phyloP scores from a whole-genome alignment of 1,140 invertebrate species.

The Linepithema humile region DNA sequence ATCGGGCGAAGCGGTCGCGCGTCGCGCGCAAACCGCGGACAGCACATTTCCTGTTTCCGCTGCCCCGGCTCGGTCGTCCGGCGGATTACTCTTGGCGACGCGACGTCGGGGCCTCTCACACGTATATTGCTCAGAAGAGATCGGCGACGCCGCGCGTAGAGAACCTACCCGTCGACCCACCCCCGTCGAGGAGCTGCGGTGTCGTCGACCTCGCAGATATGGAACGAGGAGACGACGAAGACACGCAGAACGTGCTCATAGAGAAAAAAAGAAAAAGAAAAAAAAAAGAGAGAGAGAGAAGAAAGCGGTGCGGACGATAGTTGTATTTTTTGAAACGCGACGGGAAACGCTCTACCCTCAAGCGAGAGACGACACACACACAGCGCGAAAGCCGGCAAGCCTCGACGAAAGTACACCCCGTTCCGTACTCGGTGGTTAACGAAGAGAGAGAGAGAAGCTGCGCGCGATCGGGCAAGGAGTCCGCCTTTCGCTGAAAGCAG shows the following conservation, averaged over 20 bases:
- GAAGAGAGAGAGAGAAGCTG: background rate
- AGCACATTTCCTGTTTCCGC: slow-evolving; percentile 35
- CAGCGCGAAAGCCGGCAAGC: background rate
- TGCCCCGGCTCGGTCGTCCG: slow-evolving; percentile 5
- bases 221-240: slow-evolving; percentile 37
- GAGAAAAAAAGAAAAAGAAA: background rate
- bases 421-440: background rate
- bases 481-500: background rate
- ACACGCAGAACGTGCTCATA: slow-evolving; percentile 32
- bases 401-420: background rate
- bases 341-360: background rate
- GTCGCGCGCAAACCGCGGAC: slow-evolving; percentile 7
- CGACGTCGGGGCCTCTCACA: slow-evolving; percentile 28
- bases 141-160: slow-evolving; percentile 32
- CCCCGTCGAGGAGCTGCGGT: slow-evolving; percentile 18
- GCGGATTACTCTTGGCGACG: background rate
- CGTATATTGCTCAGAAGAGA: slow-evolving; percentile 49
- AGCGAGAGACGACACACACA: slow-evolving; percentile 15
- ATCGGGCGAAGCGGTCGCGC: slow-evolving; percentile 24
- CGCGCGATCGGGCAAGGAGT: background rate
- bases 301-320: background rate
- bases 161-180: background rate
- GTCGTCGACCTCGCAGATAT: slow-evolving; percentile 35
- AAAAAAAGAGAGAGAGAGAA: background rate
- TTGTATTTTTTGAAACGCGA: slow-evolving; percentile 48